Evolutionary conservation across 2,888 invertebrate genomes (phyloP), one percentile per base, ranked within the genome.

Genomic region (Tipula lateralis): DNA sequence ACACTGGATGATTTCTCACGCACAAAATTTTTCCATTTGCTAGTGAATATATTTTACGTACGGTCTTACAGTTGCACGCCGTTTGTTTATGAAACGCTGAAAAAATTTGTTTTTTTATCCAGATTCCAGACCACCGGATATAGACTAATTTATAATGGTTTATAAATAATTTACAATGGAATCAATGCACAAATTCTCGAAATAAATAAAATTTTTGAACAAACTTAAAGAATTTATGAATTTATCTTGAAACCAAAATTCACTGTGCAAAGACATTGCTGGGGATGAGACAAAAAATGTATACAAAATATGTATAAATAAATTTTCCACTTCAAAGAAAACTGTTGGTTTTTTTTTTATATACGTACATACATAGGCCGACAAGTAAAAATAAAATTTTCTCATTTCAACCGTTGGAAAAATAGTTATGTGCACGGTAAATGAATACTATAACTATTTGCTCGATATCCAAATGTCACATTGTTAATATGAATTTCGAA

Each of bases 51-150:
- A n/a, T 32, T 5, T 32, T 32, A 5, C 32, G 32, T 5, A 5
- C 7, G 7, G 32, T 32, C 32, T 32, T 44, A n/a, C 2, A n/a
- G 1, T 3, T n/a, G n/a, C 3, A 12, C n/a, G 32, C 44, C 0
- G 44, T 13, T 7, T 44, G n/a, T 6, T 4, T n/a, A 16, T 44
- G 9, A 44, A 44, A n/a, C n/a, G 44, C 44, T n/a, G n/a, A n/a
- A n/a, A n/a, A n/a, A 44, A 44, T 44, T 44, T 19, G 7, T 24
- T 66, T 19, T 66, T 66, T 0, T 66, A 24, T 66, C 66, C 9
- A 66, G 66, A 66, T 66, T 66, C 66, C 66, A 66, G 66, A 66
- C 66, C 66, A 66, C 66, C 66, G 66, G 66, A 66, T 66, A 66
- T 66, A 66, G 66, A 66, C 66, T 66, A 66, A 66, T 66, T 66